A percentile compares a stretch with the other conserved stretches of the same genome.
Evolutionary conservation across 35 echinoderm and acorn worm genomes (phyloP).

Genomic region (Strongylocentrotus purpuratus): DNA sequence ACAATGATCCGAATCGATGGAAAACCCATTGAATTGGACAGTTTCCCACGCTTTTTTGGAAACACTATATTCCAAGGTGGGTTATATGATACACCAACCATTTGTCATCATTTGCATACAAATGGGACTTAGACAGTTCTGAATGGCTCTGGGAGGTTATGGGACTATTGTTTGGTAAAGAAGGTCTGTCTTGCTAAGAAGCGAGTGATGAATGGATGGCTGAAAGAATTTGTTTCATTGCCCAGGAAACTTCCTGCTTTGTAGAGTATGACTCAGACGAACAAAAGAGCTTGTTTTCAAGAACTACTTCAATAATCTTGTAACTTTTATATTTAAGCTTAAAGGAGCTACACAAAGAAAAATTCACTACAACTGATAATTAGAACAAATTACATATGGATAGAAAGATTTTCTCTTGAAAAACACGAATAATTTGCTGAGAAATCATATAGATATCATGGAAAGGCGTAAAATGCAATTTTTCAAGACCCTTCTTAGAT

Average conservation of each 20-base stretch:
- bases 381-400: too few species aligned
- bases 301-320: neutral
- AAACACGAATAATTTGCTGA: too few species aligned
- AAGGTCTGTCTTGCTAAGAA: neutral
- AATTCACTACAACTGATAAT: too few species aligned
- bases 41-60: neutral
- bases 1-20: neutral
- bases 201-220: neutral
- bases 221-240: neutral
- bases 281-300: neutral
- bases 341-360: too few species aligned
- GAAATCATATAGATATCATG: too few species aligned
- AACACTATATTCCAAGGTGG: neutral
- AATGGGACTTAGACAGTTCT: neutral
- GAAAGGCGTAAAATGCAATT: too few species aligned
- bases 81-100: neutral
- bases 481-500: too few species aligned
- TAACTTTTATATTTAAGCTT: neutral
- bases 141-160: neutral
- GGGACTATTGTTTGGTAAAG: neutral
- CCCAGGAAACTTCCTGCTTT: neutral
- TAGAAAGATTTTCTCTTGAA: too few species aligned
- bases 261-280: neutral
- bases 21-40: neutral
- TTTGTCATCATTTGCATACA: constrained; percentile 2